These are phyloP conservation scores for Clivina fossor DNA, from an alignment of 2,888 invertebrate genomes.

Conservation along the genomic window DNA sequence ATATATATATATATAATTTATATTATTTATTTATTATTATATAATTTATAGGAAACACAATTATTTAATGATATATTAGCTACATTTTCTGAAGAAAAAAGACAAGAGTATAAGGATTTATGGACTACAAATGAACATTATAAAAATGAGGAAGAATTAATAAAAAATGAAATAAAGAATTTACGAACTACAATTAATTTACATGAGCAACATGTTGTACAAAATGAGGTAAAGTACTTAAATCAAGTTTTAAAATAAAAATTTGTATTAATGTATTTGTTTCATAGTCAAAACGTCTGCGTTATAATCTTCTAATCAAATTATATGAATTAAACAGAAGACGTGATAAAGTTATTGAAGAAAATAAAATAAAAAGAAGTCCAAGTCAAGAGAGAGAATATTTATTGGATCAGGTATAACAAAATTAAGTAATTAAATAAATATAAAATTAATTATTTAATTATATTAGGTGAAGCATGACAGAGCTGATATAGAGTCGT, in stretches of 20 bases:
- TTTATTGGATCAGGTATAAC: slow-evolving; percentile 43
- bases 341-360: slow-evolving; percentile 39
- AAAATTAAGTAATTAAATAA: slow-evolving; percentile 8
- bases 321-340: slow-evolving; percentile 39
- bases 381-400: slow-evolving; percentile 44
- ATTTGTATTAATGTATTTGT: slow-evolving; percentile 26
- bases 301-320: slow-evolving; percentile 40
- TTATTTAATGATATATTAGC: slow-evolving; percentile 41
- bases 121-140: slow-evolving; percentile 40
- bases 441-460: too few species aligned
- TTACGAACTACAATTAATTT: slow-evolving; percentile 40
- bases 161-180: slow-evolving; percentile 41
- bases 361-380: slow-evolving; percentile 42
- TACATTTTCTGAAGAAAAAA: slow-evolving; percentile 41
- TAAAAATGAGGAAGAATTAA: slow-evolving; percentile 39
- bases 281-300: slow-evolving; percentile 42
- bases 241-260: not conserved
- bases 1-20: not conserved
- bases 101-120: slow-evolving; percentile 41
- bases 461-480: slow-evolving; percentile 43
- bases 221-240: slow-evolving; percentile 39
- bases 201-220: slow-evolving; percentile 39
- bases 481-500: slow-evolving; percentile 43
- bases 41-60: slow-evolving; percentile 35
- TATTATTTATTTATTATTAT: too few species aligned